Percentiles rank a stretch among this genome's conserved stretches.
phyloP scores from a whole-genome alignment of 2,113 vertebrate genomes.

The Boulengeromyrus knoepffleri region DNA sequence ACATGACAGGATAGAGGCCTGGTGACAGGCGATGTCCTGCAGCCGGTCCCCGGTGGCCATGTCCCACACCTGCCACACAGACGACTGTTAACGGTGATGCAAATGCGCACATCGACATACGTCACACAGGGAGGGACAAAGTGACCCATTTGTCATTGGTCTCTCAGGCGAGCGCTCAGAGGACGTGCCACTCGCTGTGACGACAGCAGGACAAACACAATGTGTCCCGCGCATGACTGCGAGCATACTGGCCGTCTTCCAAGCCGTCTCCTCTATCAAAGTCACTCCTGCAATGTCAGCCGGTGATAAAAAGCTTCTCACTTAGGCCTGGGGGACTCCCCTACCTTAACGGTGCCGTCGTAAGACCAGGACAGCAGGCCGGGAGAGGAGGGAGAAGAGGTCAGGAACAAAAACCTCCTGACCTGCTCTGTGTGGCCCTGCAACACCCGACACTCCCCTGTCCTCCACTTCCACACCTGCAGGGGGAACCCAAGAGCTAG shows the following conservation, averaged over 20 bases:
- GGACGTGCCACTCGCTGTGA: neutral
- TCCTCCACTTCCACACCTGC: constrained; percentile 84
- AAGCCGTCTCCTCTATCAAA: neutral
- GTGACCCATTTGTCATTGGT: neutral
- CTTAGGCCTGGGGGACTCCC: neutral
- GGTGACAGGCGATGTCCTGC: constrained; percentile 73
- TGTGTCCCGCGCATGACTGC: neutral
- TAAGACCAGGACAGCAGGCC: constrained; percentile 87
- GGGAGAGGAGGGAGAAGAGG: constrained; percentile 40
- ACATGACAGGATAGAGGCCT: constrained; percentile 78
- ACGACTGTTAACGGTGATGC: neutral
- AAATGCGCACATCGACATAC: neutral
- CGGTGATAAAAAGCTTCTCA: neutral
- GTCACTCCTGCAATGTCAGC: neutral
- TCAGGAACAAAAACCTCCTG: constrained; percentile 72
- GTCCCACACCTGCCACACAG: constrained; percentile 72
- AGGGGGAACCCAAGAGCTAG: constrained; percentile 17
- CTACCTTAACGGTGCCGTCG: constrained; percentile 87
- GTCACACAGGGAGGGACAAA: neutral
- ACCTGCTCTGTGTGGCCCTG: constrained; percentile 80
- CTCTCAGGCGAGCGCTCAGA: neutral
- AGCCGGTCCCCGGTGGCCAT: constrained; percentile 60
- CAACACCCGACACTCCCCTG: constrained; percentile 57
- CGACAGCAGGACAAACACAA: neutral
- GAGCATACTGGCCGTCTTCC: neutral